Base-by-base conservation (phyloP, 2,113 vertebrate genomes). In the Paramisgurnus dabryanus region DNA sequence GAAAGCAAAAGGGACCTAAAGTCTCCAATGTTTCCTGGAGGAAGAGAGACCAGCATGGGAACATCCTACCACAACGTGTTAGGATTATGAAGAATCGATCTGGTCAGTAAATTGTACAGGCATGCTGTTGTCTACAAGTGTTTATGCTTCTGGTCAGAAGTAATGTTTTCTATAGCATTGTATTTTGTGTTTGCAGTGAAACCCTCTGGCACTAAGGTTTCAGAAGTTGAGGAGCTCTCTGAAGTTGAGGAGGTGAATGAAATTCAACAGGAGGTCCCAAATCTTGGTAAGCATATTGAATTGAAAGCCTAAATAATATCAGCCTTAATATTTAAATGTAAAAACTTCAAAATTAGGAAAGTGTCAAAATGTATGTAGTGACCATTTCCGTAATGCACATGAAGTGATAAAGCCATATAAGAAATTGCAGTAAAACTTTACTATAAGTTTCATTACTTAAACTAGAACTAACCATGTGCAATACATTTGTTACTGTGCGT, bases 41-140 rank as follows among this genome's bases (percentile, higher is more conserved):
- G 40, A 67, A 67, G 40, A 67, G 65, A 67, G 40, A 67, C 65
- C 15, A 67, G 65, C 65, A 45, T 43, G 65, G 64, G 55, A 58
- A 22, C n/a, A 67, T 67, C 65, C 8, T 67, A 18, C 65, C 65
- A 45, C 65, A 66, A 9, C 7, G 34, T 40, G 65, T 18, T 45
- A 2, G 8, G 65, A 67, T 18, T 45, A 2, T 3, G 65, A 67
- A 67, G 65, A 67, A 11, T 45, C 65, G 65, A 43, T 67, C 65
- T 67, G 40, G 65, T 18, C 6, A 67, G 65, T 67, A 67, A 67
- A 43, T 41, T 67, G 41, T 18, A 67, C 8, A 45, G 3, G 15
- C 40, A 41, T 41, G 0, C 39, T 66, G 13, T 67, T 67, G 8
- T 45, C 41, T 2, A 67, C 40, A n/a, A n/a, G 65, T 45, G 40